Conservation (phyloP, 2,888 invertebrate genomes). For the Kryphioiulus occultus region DNA sequence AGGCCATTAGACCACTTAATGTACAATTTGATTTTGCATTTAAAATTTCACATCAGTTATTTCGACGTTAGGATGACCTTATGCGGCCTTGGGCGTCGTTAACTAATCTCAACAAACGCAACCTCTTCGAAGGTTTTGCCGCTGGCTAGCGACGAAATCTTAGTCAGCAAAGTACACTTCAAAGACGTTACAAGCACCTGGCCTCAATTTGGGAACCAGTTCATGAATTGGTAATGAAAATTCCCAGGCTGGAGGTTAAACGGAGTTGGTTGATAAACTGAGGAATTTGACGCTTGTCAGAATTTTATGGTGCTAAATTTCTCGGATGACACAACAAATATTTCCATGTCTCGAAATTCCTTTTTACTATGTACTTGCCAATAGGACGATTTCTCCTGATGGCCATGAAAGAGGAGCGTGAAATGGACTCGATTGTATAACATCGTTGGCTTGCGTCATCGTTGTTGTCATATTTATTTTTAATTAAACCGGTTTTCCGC, state of each 20-base stretch:
- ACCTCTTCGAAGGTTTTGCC: neutral
- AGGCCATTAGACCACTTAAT: too few relatives aligned
- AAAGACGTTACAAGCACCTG: neutral
- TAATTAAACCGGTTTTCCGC: neutral
- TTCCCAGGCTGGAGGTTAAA: neutral
- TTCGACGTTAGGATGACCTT: neutral
- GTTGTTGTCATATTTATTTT: neutral
- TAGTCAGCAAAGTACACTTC: neutral
- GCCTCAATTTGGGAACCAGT: neutral
- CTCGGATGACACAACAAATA: neutral
- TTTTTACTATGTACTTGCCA: neutral
- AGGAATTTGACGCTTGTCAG: neutral
- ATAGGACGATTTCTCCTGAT: neutral
- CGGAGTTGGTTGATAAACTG: neutral
- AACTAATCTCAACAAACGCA: neutral
- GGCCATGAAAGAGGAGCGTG: neutral
- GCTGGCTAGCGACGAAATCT: neutral
- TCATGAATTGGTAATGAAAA: neutral
- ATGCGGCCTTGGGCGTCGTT: neutral
- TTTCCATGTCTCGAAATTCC: neutral
- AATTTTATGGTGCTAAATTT: neutral
- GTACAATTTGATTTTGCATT: too few relatives aligned
- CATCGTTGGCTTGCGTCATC: neutral
- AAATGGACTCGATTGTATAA: neutral
- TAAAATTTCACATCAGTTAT: neutral